Evolutionary conservation across 2,888 invertebrate genomes (phyloP), one percentile per base, ranked within the genome.

Genomic region (Lymantria dispar): DNA sequence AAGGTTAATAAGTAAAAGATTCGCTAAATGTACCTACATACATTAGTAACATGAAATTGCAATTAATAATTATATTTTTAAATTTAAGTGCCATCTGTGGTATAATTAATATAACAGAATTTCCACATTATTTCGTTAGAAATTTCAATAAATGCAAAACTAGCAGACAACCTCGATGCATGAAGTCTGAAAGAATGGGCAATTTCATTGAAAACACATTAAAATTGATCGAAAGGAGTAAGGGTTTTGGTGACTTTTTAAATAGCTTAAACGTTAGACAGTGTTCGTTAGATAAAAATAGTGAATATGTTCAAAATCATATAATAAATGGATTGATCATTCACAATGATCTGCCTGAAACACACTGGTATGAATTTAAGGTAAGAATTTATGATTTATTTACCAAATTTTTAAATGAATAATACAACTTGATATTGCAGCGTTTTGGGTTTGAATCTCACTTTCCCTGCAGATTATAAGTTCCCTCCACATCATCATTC

Each of bases 311-410:
- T 5, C 70, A 55, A n/a, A 68, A 67, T 29, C 80, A 84, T 45
- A 64, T 85, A 13, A 37, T 78, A 10, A 62, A 76, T 22, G 81
- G 82, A 7, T 56, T 89, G 30, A 58, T 87, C 7, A 43, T 85
- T 0, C 68, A 77, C 37, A 69, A 79, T 12, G 61, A 80, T 33
- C 52, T 87, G 0, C 78, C 85, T 0, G 78, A 82, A 0, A 59
- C 62, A 0, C 90, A 91, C 54, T 91, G 91, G 91, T 55, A 76
- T 10, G 81, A 84, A 54, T 91, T 80, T 64, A 91, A 88, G 80
- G 91, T 48, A 31, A 30, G 46, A 45, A 31, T 11, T 1, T n/a
- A 7, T 30, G n/a, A 30, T 22, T 2, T 22, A 22, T 22, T 3
- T 1, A 22, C 7, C 15, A 3, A 36, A 11, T 11, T 7, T 7